A percentile compares a stretch with the other conserved stretches of the same genome.
Conservation (phyloP, 2,797 vertebrate genomes). For the Phataginus tetradactyla region DNA sequence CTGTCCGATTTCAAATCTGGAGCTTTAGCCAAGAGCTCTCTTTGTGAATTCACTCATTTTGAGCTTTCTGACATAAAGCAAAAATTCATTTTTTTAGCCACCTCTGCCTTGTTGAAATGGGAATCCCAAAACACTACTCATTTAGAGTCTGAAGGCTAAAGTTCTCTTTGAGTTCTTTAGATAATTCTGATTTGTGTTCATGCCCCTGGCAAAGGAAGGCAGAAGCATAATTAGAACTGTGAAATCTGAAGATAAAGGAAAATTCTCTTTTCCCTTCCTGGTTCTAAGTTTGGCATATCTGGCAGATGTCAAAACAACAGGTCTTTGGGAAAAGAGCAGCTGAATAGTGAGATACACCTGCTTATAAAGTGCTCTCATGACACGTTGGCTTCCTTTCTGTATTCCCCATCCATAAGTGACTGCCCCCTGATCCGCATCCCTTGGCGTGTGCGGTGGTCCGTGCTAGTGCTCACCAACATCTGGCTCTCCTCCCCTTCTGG, state of each 20-base stretch:
- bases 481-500: background rate
- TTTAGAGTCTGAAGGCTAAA: background rate
- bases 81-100: background rate
- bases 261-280: background rate
- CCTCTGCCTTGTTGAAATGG: background rate
- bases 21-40: background rate
- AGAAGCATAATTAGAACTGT: background rate
- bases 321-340: fast-evolving
- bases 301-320: background rate
- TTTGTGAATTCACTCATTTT: background rate
- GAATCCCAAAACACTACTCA: background rate
- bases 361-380: fast-evolving
- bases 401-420: background rate
- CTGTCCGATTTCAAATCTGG: background rate
- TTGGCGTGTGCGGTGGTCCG: fast-evolving
- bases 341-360: fast-evolving
- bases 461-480: fast-evolving
- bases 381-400: background rate
- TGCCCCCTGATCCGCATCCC: background rate
- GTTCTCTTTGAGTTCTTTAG: background rate
- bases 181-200: background rate
- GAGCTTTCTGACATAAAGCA: conserved; percentile 15
- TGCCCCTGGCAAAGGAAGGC: background rate
- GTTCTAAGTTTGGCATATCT: background rate
- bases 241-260: background rate